Percentiles rank a stretch among this genome's conserved stretches.
Conservation (phyloP, 1,140 invertebrate genomes). For the Papilio helenus region DNA sequence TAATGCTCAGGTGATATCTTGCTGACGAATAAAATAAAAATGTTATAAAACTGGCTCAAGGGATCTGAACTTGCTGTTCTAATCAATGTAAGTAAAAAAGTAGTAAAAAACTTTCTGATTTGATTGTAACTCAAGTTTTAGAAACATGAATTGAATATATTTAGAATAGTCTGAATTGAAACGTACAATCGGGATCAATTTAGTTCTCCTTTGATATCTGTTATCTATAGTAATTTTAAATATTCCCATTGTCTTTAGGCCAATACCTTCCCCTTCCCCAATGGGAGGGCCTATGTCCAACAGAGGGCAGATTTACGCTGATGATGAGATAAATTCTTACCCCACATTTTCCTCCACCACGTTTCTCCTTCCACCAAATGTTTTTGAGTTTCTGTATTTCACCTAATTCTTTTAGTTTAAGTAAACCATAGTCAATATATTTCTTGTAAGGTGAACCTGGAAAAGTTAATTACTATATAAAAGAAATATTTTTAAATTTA, state of each 20-base stretch:
- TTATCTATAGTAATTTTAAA: too few relatives aligned
- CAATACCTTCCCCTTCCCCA: too few relatives aligned
- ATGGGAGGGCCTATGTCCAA: too few relatives aligned
- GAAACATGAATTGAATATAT: slow-evolving; percentile 6
- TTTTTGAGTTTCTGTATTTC: slow-evolving; percentile 90
- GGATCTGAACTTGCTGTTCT: slow-evolving; percentile 24
- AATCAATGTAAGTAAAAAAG: slow-evolving; percentile 35
- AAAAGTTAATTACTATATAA: not conserved
- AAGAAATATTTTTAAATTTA: not conserved
- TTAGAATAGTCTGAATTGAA: slow-evolving; percentile 1
- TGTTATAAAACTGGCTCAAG: slow-evolving; percentile 27
- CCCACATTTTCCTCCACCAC: slow-evolving; percentile 83
- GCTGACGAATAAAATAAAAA: slow-evolving; percentile 38
- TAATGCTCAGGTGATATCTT: slow-evolving; percentile 38
- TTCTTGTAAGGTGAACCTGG: slow-evolving; percentile 88
- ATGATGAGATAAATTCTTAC: slow-evolving; percentile 52
- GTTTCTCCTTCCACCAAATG: slow-evolving; percentile 92
- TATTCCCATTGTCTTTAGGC: too few relatives aligned
- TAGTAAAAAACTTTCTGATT: slow-evolving; percentile 29
- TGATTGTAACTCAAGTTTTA: slow-evolving; percentile 18
- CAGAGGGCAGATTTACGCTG: too few relatives aligned
- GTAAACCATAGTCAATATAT: slow-evolving; percentile 88
- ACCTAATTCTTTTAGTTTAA: slow-evolving; percentile 92
- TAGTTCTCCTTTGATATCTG: not conserved
- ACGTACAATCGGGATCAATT: not conserved